phyloP scores from a whole-genome alignment of 2,888 invertebrate species.

The Drosophila subsilvestris region DNA sequence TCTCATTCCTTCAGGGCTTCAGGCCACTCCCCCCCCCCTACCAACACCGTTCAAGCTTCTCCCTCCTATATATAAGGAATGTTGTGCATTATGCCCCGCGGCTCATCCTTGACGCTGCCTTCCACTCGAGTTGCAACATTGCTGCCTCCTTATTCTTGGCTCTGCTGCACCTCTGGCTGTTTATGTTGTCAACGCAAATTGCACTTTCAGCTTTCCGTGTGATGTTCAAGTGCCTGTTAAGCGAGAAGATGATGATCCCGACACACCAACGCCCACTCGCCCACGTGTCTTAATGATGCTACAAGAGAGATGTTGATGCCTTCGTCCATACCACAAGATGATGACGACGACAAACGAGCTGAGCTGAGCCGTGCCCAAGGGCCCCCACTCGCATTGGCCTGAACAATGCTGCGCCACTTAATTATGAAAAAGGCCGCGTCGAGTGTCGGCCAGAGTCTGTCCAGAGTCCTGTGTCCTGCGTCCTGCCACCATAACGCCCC shows the following conservation, averaged over 20 bases:
- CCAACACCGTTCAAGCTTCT: conserved; percentile 4
- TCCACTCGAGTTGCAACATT: conserved; percentile 37
- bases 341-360: neutral
- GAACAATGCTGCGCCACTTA: conserved; percentile 66
- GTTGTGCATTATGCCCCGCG: conserved; percentile 34
- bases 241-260: conserved; percentile 51
- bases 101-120: conserved; percentile 46
- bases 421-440: conserved; percentile 70
- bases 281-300: conserved; percentile 77
- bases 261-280: conserved; percentile 8
- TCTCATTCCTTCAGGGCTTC: conserved; percentile 6
- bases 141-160: conserved; percentile 10
- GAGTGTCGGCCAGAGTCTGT: conserved; percentile 47
- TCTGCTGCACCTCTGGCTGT: conserved; percentile 25
- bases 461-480: neutral
- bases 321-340: neutral
- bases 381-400: conserved; percentile 13
- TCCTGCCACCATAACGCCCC: conserved; percentile 43
- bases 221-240: conserved; percentile 76
- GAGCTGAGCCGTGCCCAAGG: too few species aligned
- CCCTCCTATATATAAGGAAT: conserved; percentile 14
- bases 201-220: conserved; percentile 68
- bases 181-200: conserved; percentile 70
- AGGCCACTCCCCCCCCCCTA: neutral
- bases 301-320: conserved; percentile 33